Base-by-base conservation (phyloP, 2,113 vertebrate genomes). In the Copsychus sechellarum region DNA sequence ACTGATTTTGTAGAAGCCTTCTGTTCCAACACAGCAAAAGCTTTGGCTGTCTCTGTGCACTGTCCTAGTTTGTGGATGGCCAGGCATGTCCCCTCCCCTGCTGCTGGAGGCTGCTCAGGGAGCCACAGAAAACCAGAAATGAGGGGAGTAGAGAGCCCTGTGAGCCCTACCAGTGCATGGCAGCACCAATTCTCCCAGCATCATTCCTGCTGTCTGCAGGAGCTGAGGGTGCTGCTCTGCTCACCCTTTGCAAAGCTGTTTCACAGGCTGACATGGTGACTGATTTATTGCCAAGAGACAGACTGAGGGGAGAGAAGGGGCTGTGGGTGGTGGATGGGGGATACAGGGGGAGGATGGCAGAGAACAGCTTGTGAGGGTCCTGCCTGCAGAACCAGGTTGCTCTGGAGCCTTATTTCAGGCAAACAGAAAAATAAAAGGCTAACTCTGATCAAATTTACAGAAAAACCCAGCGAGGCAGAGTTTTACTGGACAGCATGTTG, bases 151-250 rank as follows among this genome's bases (percentile, higher is more conserved):
- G 56, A 45, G 31, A 1, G 1, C 19, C 21, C 31, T 38, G 22
- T 85, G 65, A 10, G 14, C 11, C 24, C 14, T 0, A 0, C 18
- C 56, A 16, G 8, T 25, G 24, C 38, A 9, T 0, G 5, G 34
- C 74, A 66, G 22, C 70, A 67, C 22, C 57, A 26, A 42, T 54
- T 61, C 38, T 79, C 47, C 65, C 74, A 88, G 38, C 51, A 45
- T 11, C 61, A 19, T 47, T 2, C 1, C 50, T 81, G 28, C 8
- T 58, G 47, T 20, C 45, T 74, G 56, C 42, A 53, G 79, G 56
- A 56, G 67, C 9, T 24, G 65, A 58, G 21, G 65, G 47, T 6
- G 5, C 70, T 65, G 65, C 64, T 72, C 69, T 36, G 51, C 8
- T 85, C 61, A 58, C 7, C 22, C 57, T 50, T 40, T 66, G 20